Evolutionary conservation across 2,888 invertebrate genomes (phyloP).

Genomic region (Corbicula japonica): DNA sequence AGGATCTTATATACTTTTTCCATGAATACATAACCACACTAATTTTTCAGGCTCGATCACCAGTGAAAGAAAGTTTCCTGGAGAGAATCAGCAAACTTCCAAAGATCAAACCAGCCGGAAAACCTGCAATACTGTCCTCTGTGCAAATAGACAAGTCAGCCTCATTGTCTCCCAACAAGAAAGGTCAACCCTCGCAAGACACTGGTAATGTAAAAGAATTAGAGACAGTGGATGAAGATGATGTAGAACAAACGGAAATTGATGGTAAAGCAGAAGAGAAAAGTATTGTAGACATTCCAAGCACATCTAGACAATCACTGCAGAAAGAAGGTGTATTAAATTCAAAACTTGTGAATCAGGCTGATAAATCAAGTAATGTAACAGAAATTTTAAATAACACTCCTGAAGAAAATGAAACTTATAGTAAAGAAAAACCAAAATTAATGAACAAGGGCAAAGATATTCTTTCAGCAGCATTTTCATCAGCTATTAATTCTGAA

Average conservation of each 20-base stretch:
- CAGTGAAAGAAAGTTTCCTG: constrained; percentile 26
- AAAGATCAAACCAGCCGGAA: constrained; percentile 16
- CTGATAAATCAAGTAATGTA: too few species aligned
- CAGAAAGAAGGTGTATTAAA: too few species aligned
- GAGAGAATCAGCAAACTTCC: constrained; percentile 42
- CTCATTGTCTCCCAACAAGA: background rate
- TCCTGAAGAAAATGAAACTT: too few species aligned
- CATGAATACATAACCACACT: too few species aligned
- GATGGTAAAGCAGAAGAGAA: too few species aligned
- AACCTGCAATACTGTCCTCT: constrained; percentile 12
- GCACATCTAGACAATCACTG: too few species aligned
- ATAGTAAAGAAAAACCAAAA: too few species aligned
- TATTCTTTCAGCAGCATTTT: constrained; percentile 60
- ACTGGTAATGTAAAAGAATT: background rate
- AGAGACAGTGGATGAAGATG: background rate
- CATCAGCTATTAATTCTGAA: constrained; percentile 50
- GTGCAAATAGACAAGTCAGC: constrained; percentile 14
- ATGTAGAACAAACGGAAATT: too few species aligned
- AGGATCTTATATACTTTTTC: too few species aligned
- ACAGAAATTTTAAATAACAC: too few species aligned
- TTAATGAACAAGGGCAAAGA: constrained; percentile 46
- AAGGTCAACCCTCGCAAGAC: constrained; percentile 1
- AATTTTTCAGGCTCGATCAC: constrained; percentile 8
- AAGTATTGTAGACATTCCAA: too few species aligned
- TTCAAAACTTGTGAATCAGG: too few species aligned